These are phyloP conservation scores for Dolichoris vasculosae DNA, from an alignment of 1,140 invertebrate species.

Conservation along the genomic window DNA sequence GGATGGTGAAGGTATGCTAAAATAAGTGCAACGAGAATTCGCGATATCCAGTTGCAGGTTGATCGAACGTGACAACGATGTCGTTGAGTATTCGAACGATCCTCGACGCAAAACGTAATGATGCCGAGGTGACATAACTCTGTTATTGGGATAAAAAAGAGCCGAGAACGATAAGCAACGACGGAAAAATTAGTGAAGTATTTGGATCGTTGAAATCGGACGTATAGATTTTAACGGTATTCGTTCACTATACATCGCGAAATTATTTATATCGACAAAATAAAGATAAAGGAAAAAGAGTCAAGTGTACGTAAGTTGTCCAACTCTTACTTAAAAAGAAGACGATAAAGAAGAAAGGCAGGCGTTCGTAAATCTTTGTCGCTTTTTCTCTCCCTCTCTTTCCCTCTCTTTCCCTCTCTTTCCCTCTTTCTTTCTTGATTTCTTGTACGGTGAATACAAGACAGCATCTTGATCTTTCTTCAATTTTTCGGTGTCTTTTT, in stretches of 20 bases:
- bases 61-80: slow-evolving; percentile 23
- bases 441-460: background rate
- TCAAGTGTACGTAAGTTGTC: background rate
- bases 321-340: background rate
- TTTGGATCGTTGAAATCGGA: background rate
- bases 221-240: background rate
- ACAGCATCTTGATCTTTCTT: background rate
- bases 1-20: background rate
- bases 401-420: slow-evolving; percentile 4
- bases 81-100: slow-evolving; percentile 11
- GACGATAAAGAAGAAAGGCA: background rate
- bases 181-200: background rate
- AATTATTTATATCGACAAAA: slow-evolving; percentile 32
- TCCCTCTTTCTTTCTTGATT: background rate
- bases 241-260: background rate
- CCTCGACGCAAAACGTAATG: background rate
- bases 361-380: background rate
- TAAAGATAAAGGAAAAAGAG: background rate
- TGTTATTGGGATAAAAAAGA: background rate
- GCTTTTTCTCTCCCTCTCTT: background rate
- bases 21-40: slow-evolving; percentile 13
- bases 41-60: background rate
- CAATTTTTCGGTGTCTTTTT: background rate
- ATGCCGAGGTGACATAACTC: background rate
- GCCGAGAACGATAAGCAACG: background rate